A percentile compares a stretch with the other conserved stretches of the same genome.
Conservation (phyloP, 2,888 invertebrate genomes). For the Lasioglossum leucozonium region DNA sequence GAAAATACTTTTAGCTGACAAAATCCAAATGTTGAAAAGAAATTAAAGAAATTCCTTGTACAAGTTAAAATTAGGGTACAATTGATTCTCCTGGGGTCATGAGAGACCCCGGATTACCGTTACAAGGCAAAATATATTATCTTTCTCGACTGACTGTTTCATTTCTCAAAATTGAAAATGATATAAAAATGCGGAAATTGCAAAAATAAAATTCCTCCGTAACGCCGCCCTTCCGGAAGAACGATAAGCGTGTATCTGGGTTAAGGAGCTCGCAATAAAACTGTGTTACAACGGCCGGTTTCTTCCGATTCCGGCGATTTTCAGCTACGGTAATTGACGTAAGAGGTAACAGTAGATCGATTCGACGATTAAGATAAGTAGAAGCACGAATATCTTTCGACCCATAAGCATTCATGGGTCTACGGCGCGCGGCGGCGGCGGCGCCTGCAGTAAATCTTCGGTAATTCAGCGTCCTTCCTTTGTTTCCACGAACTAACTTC, state of each 20-base stretch:
- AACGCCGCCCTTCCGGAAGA: background rate
- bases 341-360: slow-evolving; percentile 56
- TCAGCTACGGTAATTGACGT: slow-evolving; percentile 64
- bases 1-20: too few species aligned
- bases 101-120: too few species aligned
- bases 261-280: background rate
- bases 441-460: slow-evolving; percentile 42
- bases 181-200: background rate
- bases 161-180: too few species aligned
- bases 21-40: too few species aligned
- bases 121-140: too few species aligned
- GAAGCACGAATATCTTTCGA: slow-evolving; percentile 37
- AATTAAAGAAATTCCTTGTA: too few species aligned
- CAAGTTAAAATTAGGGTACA: too few species aligned
- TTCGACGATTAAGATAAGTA: slow-evolving; percentile 54
- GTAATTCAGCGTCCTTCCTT: slow-evolving; percentile 59
- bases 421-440: too few species aligned
- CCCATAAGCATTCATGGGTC: slow-evolving; percentile 37
- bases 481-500: slow-evolving; percentile 25
- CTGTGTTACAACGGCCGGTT: background rate
- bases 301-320: slow-evolving; percentile 16
- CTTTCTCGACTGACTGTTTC: too few species aligned
- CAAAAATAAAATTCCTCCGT: background rate
- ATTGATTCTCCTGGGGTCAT: too few species aligned
- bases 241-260: background rate